phyloP scores from a whole-genome alignment of 2,797 vertebrate genomes.

The Psittacula echo region DNA sequence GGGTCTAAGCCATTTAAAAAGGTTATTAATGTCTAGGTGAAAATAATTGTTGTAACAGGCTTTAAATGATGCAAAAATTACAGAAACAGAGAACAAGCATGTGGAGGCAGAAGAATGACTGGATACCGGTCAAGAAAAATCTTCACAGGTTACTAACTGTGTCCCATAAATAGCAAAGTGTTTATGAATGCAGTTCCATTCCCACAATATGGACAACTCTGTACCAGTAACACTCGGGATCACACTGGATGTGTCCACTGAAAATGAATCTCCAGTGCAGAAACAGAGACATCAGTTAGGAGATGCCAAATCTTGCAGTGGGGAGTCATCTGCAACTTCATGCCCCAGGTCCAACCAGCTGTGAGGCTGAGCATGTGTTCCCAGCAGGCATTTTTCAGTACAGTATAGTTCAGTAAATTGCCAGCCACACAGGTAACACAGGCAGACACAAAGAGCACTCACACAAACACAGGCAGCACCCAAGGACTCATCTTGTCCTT shows the following conservation, averaged over 20 bases:
- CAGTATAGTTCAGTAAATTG: neutral
- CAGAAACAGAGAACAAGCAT: neutral
- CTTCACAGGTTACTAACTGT: neutral
- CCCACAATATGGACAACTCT: neutral
- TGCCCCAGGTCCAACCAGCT: neutral
- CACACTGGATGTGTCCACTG: rapidly evolving
- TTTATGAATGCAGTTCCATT: neutral
- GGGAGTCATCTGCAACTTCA: neutral
- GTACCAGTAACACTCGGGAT: neutral
- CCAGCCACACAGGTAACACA: neutral
- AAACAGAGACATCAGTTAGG: neutral
- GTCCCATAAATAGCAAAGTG: neutral
- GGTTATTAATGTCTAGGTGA: neutral
- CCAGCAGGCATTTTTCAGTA: neutral
- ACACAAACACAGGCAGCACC: neutral
- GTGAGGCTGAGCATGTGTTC: neutral
- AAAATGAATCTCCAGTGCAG: neutral
- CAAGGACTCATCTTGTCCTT: neutral
- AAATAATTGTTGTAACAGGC: neutral
- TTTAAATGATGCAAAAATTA: neutral
- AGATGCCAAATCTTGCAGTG: neutral
- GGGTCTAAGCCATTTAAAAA: neutral
- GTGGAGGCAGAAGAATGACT: neutral
- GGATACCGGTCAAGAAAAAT: neutral
- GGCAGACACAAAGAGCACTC: neutral